Evolutionary conservation across 2,113 vertebrate species (phyloP).

Genomic region (Engraulis encrasicolus): DNA sequence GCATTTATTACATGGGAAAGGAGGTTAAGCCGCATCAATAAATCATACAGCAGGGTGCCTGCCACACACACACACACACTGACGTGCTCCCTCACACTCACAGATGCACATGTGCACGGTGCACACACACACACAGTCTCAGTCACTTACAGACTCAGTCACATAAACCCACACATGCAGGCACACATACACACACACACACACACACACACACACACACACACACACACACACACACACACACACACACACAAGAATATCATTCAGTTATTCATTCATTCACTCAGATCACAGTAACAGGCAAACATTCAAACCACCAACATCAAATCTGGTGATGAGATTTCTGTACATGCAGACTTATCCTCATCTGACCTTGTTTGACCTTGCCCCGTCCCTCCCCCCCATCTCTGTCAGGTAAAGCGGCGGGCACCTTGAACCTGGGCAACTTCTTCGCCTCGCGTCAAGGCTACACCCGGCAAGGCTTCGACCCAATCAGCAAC

Average conservation of each 20-base stretch:
- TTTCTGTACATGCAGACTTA: not conserved
- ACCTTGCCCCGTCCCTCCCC: not conserved
- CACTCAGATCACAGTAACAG: not conserved
- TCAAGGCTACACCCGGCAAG: constrained; percentile 91
- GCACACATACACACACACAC: not conserved
- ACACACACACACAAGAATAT: too few relatives aligned
- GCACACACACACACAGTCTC: too few relatives aligned
- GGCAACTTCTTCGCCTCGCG: constrained; percentile 94
- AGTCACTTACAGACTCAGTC: too few relatives aligned
- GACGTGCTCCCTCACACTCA: too few relatives aligned
- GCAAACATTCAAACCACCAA: not conserved
- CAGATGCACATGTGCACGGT: too few relatives aligned
- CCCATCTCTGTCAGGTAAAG: constrained; percentile 80
- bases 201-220: not conserved
- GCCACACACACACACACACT: too few relatives aligned
- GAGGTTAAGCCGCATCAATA: not conserved
- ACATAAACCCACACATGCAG: not conserved
- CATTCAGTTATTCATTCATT: too few relatives aligned
- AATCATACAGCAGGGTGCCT: not conserved
- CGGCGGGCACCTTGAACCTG: constrained; percentile 85
- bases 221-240: not conserved
- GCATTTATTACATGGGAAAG: not conserved
- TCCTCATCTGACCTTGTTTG: not conserved
- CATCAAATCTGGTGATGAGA: not conserved
- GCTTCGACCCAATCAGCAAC: constrained; percentile 94